Base-by-base conservation (phyloP, 2,888 invertebrate genomes). In the Cryptus viduatorius region DNA sequence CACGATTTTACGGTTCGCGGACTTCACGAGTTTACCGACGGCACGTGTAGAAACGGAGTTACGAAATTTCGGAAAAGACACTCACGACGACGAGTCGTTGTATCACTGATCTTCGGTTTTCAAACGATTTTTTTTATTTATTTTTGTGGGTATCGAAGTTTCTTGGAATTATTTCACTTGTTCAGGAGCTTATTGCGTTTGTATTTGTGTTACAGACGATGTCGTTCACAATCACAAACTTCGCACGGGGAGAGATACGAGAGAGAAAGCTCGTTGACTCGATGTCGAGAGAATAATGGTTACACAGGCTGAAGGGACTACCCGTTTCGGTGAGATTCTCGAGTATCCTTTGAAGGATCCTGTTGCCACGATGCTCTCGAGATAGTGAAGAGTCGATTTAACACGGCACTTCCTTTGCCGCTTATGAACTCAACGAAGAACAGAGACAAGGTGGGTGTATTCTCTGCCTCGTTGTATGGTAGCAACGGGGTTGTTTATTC, bases 301-400 rank as follows among this genome's bases (percentile, higher is more conserved):
- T 46, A 46, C 16, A 14, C 44, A 61, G 61, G 67, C 42, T 29
- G 12, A 53, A 79, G 79, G 69, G 5, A 4, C 8, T 8, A 8
- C 37, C 8, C 37, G 53, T 46, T 53, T 64, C 46, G 64, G 16
- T 10, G 44, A 75, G 50, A 69, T 56, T 61, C 69, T 79, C 69
- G 75, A 69, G 79, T 79, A 61, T 83, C 64, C 75, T 65, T 14
- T 69, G 69, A 42, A 75, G 56, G 48, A 79, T 83, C 75, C 79
- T 83, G 83, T 83, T 75, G 83, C 8, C 75, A 56, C 79, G 75
- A 56, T 69, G 75, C 64, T 76, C 29, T 64, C 24, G 56, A 16
- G 46, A 19, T 75, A 56, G 72, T 46, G 29, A 48, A 19, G 53
- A 67, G 76, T 46, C 59, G 76, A 80, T 72, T 67, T 72, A 72